phyloP scores from a whole-genome alignment of 2,797 vertebrate genomes.

The Gymnopithys bicolor region DNA sequence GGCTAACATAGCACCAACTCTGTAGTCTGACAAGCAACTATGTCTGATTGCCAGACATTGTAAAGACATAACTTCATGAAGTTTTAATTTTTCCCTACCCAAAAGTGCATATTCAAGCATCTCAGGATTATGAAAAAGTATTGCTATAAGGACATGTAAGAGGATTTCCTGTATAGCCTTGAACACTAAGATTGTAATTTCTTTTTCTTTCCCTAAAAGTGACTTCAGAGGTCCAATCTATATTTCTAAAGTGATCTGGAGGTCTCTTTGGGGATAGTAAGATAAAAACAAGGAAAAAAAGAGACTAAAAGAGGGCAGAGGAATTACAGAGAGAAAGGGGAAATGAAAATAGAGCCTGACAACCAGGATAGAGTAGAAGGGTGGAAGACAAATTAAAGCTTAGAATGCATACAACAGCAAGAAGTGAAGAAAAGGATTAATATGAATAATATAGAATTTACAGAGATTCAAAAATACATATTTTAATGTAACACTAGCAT shows the following conservation, averaged over 20 bases:
- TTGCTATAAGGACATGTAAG: neutral
- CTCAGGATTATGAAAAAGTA: neutral
- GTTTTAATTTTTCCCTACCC: neutral
- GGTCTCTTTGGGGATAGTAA: constrained; percentile 1
- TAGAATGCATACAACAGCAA: neutral
- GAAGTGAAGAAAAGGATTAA: neutral
- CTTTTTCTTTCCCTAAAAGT: neutral
- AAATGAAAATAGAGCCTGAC: neutral
- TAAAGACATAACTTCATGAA: neutral
- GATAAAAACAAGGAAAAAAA: neutral
- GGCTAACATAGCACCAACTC: neutral
- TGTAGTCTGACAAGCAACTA: neutral
- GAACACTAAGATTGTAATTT: neutral
- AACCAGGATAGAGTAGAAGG: neutral
- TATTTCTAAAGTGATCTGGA: constrained; percentile 17
- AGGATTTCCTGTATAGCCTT: constrained; percentile 19
- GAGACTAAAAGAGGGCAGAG: neutral
- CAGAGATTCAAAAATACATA: neutral
- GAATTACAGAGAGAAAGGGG: neutral
- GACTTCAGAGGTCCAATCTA: constrained; percentile 9
- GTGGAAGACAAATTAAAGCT: neutral
- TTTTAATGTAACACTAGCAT: neutral
- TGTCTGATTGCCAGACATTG: neutral
- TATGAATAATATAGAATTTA: neutral
- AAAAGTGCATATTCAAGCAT: neutral